phyloP scores from a whole-genome alignment of 2,113 vertebrate species.

The Osmerus mordax region DNA sequence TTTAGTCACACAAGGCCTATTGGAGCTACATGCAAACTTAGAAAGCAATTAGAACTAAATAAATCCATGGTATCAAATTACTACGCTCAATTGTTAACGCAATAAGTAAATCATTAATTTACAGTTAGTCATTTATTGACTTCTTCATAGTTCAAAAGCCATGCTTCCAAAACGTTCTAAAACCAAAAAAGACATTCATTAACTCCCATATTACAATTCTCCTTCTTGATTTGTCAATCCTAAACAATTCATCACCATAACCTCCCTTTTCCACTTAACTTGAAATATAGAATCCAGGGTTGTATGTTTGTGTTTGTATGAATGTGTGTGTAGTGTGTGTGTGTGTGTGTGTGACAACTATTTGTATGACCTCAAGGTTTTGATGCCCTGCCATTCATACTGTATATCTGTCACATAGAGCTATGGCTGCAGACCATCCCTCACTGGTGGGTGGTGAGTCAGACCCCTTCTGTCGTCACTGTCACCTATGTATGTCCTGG shows the following conservation, averaged over 20 bases:
- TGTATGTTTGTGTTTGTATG: not conserved
- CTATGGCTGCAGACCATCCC: not conserved
- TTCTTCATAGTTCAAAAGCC: not conserved
- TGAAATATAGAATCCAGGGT: too few relatives aligned
- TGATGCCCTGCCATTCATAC: too few relatives aligned
- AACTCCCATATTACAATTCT: too few relatives aligned
- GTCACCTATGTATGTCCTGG: not conserved
- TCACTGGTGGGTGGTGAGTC: not conserved
- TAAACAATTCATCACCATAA: too few relatives aligned
- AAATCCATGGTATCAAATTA: too few relatives aligned
- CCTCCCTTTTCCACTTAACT: too few relatives aligned
- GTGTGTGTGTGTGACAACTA: not conserved
- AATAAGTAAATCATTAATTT: not conserved
- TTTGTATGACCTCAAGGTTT: too few relatives aligned
- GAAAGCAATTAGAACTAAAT: too few relatives aligned
- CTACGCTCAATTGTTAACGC: too few relatives aligned
- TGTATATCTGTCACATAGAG: too few relatives aligned
- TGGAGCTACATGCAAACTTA: not conserved
- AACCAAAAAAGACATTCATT: not conserved
- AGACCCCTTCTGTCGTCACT: not conserved
- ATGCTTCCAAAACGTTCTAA: not conserved
- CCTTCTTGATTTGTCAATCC: too few relatives aligned
- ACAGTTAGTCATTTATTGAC: not conserved
- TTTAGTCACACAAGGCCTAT: not conserved
- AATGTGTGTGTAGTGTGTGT: not conserved